Percentiles rank a stretch among this genome's conserved stretches.
Conservation (phyloP, 2,113 vertebrate species). For the Chaetops frenatus region DNA sequence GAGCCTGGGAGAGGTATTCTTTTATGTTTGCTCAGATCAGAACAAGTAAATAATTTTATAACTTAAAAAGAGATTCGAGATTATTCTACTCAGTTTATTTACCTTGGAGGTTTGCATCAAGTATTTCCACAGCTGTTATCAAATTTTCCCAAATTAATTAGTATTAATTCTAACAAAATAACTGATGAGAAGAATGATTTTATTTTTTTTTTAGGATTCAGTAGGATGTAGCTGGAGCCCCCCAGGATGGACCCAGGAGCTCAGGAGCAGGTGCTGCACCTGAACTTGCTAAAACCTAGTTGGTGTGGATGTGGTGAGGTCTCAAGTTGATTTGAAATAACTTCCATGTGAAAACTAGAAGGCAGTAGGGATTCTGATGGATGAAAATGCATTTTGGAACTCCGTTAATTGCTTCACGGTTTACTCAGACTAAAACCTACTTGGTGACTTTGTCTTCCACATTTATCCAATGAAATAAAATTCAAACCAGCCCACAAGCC, state of each 20-base stretch:
- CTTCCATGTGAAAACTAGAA: background rate
- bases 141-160: background rate
- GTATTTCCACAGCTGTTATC: background rate
- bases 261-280: background rate
- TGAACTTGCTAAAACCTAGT: background rate
- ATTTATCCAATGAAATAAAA: conserved; percentile 50
- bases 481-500: conserved; percentile 50
- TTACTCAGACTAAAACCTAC: conserved; percentile 30
- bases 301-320: background rate
- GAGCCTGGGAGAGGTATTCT: conserved; percentile 46
- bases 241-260: background rate
- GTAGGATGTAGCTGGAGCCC: background rate
- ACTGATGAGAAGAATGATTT: background rate
- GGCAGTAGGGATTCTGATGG: background rate
- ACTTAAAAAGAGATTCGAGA: background rate
- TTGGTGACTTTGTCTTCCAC: conserved; percentile 10
- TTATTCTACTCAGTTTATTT: conserved; percentile 28
- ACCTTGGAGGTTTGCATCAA: background rate
- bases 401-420: conserved; percentile 26
- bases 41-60: conserved; percentile 38
- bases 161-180: background rate
- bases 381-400: background rate
- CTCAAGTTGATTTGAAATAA: background rate
- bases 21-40: conserved; percentile 45
- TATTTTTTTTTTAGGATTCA: background rate